Evolutionary conservation across 2,888 invertebrate species (phyloP).

Genomic region (Eristalinus aeneus): DNA sequence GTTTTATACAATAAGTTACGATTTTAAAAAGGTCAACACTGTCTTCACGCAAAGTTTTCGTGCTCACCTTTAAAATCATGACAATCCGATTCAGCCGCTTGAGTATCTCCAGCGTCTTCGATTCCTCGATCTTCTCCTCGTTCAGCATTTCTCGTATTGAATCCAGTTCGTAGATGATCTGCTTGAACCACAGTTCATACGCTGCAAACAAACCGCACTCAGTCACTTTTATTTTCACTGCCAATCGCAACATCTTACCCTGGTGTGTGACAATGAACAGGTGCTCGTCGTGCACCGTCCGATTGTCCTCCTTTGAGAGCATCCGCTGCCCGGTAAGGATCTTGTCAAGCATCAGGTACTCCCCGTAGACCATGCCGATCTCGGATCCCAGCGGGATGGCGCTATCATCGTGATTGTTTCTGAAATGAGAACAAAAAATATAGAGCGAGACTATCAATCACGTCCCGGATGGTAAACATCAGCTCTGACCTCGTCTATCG

Average conservation of each 20-base stretch:
- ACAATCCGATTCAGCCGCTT: constrained; percentile 95
- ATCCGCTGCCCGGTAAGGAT: constrained; percentile 90
- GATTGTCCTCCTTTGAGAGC: constrained; percentile 87
- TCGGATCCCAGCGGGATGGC: constrained; percentile 84
- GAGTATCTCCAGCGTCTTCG: constrained; percentile 94
- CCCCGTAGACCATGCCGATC: constrained; percentile 92
- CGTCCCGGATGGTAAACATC: background rate
- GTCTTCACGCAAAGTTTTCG: too few relatives aligned
- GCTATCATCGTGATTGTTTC: constrained; percentile 75
- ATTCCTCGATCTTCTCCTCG: constrained; percentile 90
- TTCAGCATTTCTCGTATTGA: constrained; percentile 92
- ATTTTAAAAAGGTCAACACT: too few relatives aligned
- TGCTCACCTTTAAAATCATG: constrained; percentile 91
- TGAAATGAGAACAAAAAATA: constrained; percentile 21
- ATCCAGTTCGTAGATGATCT: constrained; percentile 98
- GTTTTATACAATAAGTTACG: too few relatives aligned
- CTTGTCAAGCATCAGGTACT: constrained; percentile 95
- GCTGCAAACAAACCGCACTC: constrained; percentile 83
- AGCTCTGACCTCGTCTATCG: background rate
- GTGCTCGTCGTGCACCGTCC: constrained; percentile 96
- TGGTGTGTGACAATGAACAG: constrained; percentile 98
- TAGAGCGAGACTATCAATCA: background rate
- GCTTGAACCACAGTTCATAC: constrained; percentile 99
- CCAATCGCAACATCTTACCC: constrained; percentile 83
- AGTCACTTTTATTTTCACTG: background rate